Percentiles rank a stretch among this genome's conserved stretches.
These are phyloP conservation scores for Leptosomus discolor DNA, from an alignment of 2,113 vertebrate species.

Conservation along the genomic window DNA sequence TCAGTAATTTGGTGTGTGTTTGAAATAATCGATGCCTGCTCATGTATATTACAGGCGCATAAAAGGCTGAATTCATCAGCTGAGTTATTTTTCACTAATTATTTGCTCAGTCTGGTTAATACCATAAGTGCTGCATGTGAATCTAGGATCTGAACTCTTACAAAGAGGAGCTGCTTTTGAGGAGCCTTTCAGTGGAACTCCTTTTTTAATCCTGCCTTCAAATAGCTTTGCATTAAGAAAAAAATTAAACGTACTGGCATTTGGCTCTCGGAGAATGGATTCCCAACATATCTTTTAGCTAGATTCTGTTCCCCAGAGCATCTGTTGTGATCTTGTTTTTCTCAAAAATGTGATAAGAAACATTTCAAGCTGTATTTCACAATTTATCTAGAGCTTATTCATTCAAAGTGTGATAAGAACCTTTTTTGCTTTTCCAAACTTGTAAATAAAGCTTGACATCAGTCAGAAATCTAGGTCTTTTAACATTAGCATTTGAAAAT, in stretches of 20 bases:
- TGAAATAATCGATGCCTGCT: background rate
- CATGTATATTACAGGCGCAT: background rate
- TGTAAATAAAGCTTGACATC: conserved; percentile 56
- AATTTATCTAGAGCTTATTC: conserved; percentile 48
- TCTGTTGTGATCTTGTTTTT: conserved; percentile 50
- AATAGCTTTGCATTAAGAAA: background rate
- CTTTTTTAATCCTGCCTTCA: background rate
- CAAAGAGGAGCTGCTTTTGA: background rate
- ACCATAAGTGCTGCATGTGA: background rate
- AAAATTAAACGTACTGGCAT: background rate
- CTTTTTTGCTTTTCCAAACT: conserved; percentile 8
- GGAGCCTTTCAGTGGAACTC: background rate
- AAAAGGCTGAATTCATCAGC: background rate
- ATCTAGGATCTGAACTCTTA: background rate
- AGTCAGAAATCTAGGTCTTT: conserved; percentile 53
- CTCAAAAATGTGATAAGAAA: conserved; percentile 36
- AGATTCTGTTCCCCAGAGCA: conserved; percentile 37
- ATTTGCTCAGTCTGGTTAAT: background rate
- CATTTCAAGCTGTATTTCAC: conserved; percentile 38
- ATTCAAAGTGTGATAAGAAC: conserved; percentile 36
- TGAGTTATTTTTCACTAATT: background rate
- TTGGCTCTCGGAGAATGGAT: conserved; percentile 2
- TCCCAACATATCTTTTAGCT: conserved; percentile 28
- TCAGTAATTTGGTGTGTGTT: background rate
- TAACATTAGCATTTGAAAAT: conserved; percentile 63